Evolutionary conservation across 2,888 invertebrate species (phyloP).

Genomic region (Diarsia rubi): DNA sequence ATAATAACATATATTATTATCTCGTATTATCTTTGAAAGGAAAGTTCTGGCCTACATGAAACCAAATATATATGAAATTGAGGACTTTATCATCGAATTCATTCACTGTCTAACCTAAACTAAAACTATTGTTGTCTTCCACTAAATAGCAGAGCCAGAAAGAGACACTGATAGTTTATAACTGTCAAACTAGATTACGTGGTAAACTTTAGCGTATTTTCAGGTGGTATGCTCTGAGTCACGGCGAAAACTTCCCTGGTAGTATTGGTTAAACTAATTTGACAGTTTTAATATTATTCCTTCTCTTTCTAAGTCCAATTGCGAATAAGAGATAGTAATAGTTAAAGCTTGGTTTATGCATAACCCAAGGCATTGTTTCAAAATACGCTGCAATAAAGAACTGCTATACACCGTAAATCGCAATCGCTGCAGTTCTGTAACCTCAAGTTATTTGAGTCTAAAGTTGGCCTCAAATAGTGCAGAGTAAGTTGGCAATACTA

Average conservation of each 20-base stretch:
- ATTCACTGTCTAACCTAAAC: neutral
- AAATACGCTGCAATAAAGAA: slow-evolving; percentile 12
- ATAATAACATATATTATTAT: slow-evolving; percentile 35
- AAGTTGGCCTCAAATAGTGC: slow-evolving; percentile 35
- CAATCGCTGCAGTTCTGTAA: slow-evolving; percentile 10
- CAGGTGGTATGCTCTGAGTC: slow-evolving; percentile 25
- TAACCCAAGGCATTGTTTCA: neutral
- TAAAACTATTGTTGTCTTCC: neutral
- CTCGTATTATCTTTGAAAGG: slow-evolving; percentile 18
- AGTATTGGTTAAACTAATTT: slow-evolving; percentile 10
- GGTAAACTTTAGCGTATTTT: slow-evolving; percentile 22
- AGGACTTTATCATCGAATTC: neutral
- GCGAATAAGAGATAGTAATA: neutral
- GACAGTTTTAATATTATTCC: slow-evolving; percentile 4
- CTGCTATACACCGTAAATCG: neutral
- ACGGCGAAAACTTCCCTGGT: slow-evolving; percentile 20
- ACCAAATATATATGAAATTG: slow-evolving; percentile 1
- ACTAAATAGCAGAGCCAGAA: neutral
- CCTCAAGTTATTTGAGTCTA: slow-evolving; percentile 36
- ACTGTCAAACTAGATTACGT: slow-evolving; percentile 27
- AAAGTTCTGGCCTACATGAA: slow-evolving; percentile 15
- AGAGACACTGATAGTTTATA: slow-evolving; percentile 17
- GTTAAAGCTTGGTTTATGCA: neutral
- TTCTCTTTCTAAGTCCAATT: neutral
- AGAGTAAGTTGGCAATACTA: slow-evolving; percentile 46